A percentile compares a stretch with the other conserved stretches of the same genome.
Evolutionary conservation across 1,140 invertebrate genomes (phyloP).

Genomic region (Alviniconcha marisindica): DNA sequence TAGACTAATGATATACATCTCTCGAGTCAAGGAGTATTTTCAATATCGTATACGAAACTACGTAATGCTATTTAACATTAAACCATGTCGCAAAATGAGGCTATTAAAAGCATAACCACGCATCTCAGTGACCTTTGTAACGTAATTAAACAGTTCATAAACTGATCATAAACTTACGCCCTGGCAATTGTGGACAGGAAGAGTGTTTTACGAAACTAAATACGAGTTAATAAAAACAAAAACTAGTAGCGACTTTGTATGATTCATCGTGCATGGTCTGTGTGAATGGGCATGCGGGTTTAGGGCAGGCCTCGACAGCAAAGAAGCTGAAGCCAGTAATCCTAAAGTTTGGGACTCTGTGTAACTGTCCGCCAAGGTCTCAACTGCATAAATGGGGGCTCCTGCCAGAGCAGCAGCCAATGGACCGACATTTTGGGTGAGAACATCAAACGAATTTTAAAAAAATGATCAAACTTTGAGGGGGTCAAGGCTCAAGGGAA

Average conservation of each 20-base stretch:
- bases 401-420: conserved; percentile 17
- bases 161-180: background rate
- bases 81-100: too few species aligned
- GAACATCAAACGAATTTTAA: too few species aligned
- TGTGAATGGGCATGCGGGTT: too few species aligned
- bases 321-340: background rate
- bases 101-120: too few species aligned
- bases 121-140: background rate
- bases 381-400: conserved; percentile 26
- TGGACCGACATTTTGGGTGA: conserved; percentile 41
- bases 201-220: background rate
- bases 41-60: background rate
- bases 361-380: background rate
- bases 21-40: background rate
- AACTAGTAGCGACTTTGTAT: background rate
- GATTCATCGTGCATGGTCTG: too few species aligned
- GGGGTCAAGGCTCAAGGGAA: too few species aligned
- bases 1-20: too few species aligned
- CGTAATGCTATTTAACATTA: too few species aligned
- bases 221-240: background rate
- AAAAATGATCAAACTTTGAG: too few species aligned
- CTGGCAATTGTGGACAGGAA: background rate
- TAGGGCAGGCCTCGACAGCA: background rate
- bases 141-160: background rate
- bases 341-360: background rate